Conservation (phyloP, 2,113 vertebrate genomes). For the Ceyx cyanopectus region DNA sequence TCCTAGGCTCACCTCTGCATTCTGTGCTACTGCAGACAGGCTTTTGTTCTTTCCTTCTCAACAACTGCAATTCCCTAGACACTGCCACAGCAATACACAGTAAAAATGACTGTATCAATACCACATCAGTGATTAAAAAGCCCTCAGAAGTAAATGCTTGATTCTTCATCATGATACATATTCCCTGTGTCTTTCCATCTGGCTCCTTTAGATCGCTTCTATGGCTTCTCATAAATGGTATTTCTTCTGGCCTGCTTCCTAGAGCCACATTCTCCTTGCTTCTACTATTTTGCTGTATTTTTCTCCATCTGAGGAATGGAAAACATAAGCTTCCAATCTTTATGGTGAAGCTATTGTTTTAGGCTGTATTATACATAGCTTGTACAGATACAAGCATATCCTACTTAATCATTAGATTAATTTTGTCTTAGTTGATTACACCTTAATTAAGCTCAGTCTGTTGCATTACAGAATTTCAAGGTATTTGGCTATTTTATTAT, state of each 20-base stretch:
- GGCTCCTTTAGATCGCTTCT: background rate
- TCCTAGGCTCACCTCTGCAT: background rate
- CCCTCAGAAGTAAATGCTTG: background rate
- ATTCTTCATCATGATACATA: rapidly evolving
- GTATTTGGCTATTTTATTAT: background rate
- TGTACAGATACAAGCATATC: background rate
- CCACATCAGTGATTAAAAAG: background rate
- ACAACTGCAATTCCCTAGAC: background rate
- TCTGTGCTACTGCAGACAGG: background rate
- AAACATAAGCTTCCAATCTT: background rate
- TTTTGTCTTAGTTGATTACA: background rate
- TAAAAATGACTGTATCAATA: rapidly evolving
- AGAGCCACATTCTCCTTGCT: background rate
- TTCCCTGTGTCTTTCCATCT: background rate
- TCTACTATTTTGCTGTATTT: background rate
- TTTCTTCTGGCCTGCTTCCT: background rate
- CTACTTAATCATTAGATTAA: background rate
- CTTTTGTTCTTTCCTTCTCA: background rate
- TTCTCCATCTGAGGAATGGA: background rate
- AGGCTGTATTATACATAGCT: background rate
- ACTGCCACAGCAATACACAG: background rate
- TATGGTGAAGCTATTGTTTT: background rate
- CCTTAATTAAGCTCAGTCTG: background rate
- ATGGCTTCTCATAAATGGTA: background rate
- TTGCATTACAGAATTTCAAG: background rate